A percentile compares a stretch with the other conserved stretches of the same genome.
Conservation (phyloP, 2,888 invertebrate species). For the Nesidiocoris tenuis region DNA sequence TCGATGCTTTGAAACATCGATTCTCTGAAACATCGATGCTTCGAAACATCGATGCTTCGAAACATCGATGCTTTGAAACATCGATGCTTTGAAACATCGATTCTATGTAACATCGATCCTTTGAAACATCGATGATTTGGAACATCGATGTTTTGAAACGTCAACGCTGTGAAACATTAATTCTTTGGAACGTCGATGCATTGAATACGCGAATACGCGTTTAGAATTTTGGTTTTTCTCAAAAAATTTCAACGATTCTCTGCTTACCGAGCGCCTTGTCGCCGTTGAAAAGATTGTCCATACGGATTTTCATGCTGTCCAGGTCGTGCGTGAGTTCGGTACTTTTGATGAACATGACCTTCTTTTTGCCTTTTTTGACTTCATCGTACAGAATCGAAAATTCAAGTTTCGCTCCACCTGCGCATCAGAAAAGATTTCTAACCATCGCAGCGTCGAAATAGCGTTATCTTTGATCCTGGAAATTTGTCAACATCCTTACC, state of each 20-base stretch:
- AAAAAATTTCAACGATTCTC: neutral
- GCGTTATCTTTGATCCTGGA: neutral
- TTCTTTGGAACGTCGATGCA: no score
- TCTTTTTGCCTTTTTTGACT: slow-evolving; percentile 22
- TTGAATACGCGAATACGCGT: no score
- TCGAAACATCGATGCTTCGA: no score
- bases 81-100: no score
- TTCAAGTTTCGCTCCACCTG: slow-evolving; percentile 34
- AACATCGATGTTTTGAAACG: no score
- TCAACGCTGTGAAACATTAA: no score
- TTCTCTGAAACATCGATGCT: no score
- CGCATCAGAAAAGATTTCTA: slow-evolving; percentile 6
- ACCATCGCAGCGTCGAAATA: no score
- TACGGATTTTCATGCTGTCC: slow-evolving; percentile 32
- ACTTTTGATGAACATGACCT: slow-evolving; percentile 27
- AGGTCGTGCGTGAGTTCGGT: slow-evolving; percentile 29
- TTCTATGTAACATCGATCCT: no score
- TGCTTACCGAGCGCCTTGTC: slow-evolving; percentile 43
- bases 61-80: no score
- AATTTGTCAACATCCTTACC: neutral
- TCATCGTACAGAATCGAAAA: slow-evolving; percentile 35
- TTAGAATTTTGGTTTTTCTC: neutral
- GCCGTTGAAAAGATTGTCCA: slow-evolving; percentile 46
- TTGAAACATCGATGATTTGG: no score
- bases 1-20: no score